These are phyloP conservation scores for Colistium nudipinnis DNA, from an alignment of 2,113 vertebrate species.

Conservation along the genomic window DNA sequence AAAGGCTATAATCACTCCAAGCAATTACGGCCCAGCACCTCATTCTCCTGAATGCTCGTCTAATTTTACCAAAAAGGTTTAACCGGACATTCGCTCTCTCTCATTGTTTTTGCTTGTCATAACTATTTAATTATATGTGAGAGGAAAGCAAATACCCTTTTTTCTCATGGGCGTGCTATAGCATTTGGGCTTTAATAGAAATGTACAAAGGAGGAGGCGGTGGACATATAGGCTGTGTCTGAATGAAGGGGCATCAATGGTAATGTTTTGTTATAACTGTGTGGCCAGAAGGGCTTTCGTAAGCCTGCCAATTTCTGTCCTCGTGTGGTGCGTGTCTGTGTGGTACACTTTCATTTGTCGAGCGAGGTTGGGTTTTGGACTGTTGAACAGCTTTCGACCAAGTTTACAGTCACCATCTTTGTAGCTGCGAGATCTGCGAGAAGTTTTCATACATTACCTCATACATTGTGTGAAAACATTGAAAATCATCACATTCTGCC, in stretches of 20 bases:
- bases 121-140: conserved; percentile 57
- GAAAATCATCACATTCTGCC: background rate
- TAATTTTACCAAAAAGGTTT: conserved; percentile 68
- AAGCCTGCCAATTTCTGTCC: background rate
- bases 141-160: conserved; percentile 23
- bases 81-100: conserved; percentile 63
- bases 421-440: background rate
- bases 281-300: background rate
- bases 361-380: background rate
- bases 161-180: conserved; percentile 31
- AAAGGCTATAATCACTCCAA: conserved; percentile 71
- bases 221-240: background rate
- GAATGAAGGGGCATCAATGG: background rate
- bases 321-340: background rate
- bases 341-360: background rate
- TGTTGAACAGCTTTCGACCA: background rate
- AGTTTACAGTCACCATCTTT: background rate
- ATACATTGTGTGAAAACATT: background rate
- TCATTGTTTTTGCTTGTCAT: conserved; percentile 53
- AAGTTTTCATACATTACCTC: background rate
- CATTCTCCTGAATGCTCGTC: conserved; percentile 50
- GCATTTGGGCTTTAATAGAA: conserved; percentile 30
- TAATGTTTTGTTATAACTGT: conserved; percentile 5
- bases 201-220: background rate
- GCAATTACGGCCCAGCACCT: conserved; percentile 67